These are phyloP conservation scores for Danio choprae DNA, from an alignment of 2,797 vertebrate genomes.

Conservation along the genomic window DNA sequence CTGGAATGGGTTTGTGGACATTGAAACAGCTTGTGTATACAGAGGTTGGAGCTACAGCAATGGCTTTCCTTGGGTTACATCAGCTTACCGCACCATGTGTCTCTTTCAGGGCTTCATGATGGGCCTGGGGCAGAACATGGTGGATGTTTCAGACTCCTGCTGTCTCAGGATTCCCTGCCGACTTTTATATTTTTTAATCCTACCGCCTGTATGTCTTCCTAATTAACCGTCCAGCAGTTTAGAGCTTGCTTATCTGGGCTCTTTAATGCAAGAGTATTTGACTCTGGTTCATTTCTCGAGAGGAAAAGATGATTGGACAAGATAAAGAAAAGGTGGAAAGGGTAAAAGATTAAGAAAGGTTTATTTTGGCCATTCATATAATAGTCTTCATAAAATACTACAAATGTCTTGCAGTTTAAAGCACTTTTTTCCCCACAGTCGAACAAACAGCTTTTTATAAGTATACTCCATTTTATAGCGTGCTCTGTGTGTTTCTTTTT, in stretches of 20 bases:
- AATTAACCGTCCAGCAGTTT: conserved; percentile 52
- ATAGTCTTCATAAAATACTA: background rate
- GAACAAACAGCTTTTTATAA: too few species aligned
- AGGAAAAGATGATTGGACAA: conserved; percentile 22
- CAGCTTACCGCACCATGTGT: conserved; percentile 20
- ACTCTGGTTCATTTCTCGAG: conserved; percentile 38
- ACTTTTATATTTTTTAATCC: conserved; percentile 9
- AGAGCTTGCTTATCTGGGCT: conserved; percentile 39
- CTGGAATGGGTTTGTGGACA: conserved; percentile 26
- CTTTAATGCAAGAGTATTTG: conserved; percentile 46
- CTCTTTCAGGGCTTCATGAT: conserved; percentile 15
- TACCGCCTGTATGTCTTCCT: conserved; percentile 36
- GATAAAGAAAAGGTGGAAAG: conserved; percentile 24
- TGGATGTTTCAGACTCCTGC: conserved; percentile 12
- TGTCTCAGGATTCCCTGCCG: conserved; percentile 23
- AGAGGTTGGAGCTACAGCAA: conserved; percentile 11
- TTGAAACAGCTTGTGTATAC: conserved; percentile 23
- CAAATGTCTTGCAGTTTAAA: background rate
- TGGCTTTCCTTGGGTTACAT: conserved; percentile 49
- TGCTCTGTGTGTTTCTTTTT: too few species aligned
- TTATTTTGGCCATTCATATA: background rate
- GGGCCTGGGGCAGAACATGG: conserved; percentile 32
- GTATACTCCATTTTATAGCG: too few species aligned
- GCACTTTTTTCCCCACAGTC: too few species aligned
- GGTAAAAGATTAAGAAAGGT: background rate